Evolutionary conservation across 53 echinoderm and acorn worm species (phyloP).

Genomic region (Echinarachnius parma): DNA sequence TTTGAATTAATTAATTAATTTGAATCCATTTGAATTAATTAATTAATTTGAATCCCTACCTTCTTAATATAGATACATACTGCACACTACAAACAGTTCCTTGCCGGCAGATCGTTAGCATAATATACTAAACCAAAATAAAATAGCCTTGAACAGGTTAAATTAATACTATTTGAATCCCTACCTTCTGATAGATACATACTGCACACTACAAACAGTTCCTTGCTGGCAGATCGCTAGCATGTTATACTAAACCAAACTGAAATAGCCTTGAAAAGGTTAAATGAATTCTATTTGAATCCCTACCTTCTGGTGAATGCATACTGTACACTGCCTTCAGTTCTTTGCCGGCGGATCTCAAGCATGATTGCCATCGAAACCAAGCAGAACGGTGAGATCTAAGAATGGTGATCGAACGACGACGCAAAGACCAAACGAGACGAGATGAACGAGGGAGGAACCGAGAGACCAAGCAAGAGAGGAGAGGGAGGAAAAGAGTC

Average conservation of each 20-base stretch:
- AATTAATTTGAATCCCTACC: too few species aligned
- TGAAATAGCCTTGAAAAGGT: neutral
- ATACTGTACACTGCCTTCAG: too few species aligned
- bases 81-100: too few species aligned
- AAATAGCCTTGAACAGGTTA: neutral
- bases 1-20: too few species aligned
- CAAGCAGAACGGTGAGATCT: constrained; percentile 6
- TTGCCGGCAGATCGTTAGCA: too few species aligned
- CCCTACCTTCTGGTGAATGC: constrained; percentile 25
- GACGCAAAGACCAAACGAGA: neutral
- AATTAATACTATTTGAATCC: neutral
- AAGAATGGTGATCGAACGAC: too few species aligned
- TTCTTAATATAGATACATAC: too few species aligned
- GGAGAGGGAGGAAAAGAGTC: neutral
- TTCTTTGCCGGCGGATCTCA: neutral
- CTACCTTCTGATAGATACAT: too few species aligned
- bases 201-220: too few species aligned
- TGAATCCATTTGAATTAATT: too few species aligned
- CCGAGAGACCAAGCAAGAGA: neutral
- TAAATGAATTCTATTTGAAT: neutral
- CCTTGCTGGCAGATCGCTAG: too few species aligned
- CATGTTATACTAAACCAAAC: neutral
- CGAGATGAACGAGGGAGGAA: neutral
- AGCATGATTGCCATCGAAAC: constrained; percentile 28
- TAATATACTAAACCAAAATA: too few species aligned